These are phyloP conservation scores for Xylocopa sonorina DNA, from an alignment of 1,140 invertebrate species.

Conservation along the genomic window DNA sequence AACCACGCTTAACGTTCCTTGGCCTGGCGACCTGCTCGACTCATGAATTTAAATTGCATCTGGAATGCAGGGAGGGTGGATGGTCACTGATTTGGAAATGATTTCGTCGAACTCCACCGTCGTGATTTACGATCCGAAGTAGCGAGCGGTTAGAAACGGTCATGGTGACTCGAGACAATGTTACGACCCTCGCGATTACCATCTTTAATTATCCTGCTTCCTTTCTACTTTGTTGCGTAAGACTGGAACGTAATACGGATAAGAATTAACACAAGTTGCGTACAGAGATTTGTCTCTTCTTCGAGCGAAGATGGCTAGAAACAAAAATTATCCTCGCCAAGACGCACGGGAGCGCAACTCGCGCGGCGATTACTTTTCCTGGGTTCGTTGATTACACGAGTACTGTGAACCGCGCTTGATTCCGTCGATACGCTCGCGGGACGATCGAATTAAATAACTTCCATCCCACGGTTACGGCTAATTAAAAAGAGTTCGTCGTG, in stretches of 20 bases:
- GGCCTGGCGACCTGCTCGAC: background rate
- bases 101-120: background rate
- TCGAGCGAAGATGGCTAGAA: too few relatives aligned
- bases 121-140: background rate
- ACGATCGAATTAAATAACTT: slow-evolving; percentile 23
- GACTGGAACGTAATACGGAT: too few relatives aligned
- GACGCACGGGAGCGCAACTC: slow-evolving; percentile 24
- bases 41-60: background rate
- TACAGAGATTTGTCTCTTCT: too few relatives aligned
- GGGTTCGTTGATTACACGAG: slow-evolving; percentile 19
- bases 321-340: slow-evolving; percentile 21
- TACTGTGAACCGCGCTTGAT: too few relatives aligned
- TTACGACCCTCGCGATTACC: background rate
- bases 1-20: background rate
- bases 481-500: slow-evolving; percentile 19
- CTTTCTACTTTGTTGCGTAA: background rate
- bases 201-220: background rate
- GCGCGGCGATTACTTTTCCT: slow-evolving; percentile 21
- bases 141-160: background rate
- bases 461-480: slow-evolving; percentile 7
- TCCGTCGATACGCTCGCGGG: slow-evolving; percentile 1
- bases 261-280: background rate
- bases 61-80: background rate
- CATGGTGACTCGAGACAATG: background rate
- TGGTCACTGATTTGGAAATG: background rate